Evolutionary conservation across 1,140 invertebrate genomes (phyloP).

Genomic region (Dreissena rostriformis): DNA sequence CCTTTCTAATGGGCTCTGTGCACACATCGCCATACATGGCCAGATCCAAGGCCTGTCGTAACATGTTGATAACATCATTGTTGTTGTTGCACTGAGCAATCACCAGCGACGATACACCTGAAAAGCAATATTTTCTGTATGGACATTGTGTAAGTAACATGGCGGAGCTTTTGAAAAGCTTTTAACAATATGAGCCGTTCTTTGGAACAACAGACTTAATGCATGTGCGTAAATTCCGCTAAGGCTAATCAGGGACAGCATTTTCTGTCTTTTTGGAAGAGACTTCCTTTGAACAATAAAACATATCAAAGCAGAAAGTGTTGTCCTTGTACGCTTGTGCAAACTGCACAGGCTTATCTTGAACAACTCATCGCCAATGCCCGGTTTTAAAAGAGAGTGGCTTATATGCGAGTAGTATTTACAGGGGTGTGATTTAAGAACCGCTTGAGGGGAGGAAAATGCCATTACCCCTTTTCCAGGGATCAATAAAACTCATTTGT

Average conservation of each 20-base stretch:
- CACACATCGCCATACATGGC: not conserved
- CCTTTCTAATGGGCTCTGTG: not conserved
- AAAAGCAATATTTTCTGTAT: not conserved
- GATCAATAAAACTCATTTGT: too few species aligned
- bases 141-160: not conserved
- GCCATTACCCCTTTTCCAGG: too few species aligned
- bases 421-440: too few species aligned
- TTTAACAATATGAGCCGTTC: not conserved
- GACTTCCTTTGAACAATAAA: not conserved
- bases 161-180: not conserved
- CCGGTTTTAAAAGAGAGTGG: too few species aligned
- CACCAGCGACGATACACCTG: constrained; percentile 64
- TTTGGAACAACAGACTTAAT: not conserved
- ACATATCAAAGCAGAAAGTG: not conserved
- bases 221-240: not conserved
- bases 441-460: too few species aligned
- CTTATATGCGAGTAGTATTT: too few species aligned
- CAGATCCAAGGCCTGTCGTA: constrained; percentile 3
- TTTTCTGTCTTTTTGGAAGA: not conserved
- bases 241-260: not conserved
- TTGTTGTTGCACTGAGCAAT: constrained; percentile 65
- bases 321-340: too few species aligned
- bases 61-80: constrained; percentile 19
- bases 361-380: too few species aligned
- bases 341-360: too few species aligned